Conservation (phyloP, 2,797 vertebrate genomes). For the Dendrocincla tyrannina region DNA sequence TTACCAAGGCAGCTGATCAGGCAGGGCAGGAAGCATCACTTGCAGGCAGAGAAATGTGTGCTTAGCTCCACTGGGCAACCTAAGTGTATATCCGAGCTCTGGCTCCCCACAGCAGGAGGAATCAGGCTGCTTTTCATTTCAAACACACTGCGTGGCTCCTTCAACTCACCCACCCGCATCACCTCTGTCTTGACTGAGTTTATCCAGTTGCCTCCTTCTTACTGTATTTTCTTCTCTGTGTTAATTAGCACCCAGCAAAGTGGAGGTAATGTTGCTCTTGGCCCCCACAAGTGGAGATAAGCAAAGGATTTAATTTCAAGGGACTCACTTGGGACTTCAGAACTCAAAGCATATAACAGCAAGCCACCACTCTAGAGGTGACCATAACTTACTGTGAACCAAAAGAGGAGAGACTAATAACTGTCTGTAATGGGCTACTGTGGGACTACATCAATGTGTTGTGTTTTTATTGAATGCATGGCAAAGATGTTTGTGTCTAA, state of each 20-base stretch:
- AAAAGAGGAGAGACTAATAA: background rate
- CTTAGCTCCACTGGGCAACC: background rate
- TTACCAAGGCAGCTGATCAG: background rate
- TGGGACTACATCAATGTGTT: accelerated
- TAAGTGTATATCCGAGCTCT: background rate
- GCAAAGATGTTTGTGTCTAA: background rate
- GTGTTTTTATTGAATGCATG: background rate
- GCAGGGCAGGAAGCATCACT: background rate
- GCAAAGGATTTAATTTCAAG: background rate
- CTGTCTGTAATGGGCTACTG: background rate
- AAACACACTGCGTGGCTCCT: background rate
- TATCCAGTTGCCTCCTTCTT: background rate
- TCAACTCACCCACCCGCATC: background rate
- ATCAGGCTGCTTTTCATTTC: background rate
- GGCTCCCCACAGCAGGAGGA: background rate
- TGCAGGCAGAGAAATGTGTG: background rate
- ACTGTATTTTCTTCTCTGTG: background rate
- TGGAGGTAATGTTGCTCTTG: background rate
- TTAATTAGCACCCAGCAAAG: background rate
- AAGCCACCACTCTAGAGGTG: background rate
- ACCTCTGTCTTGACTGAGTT: background rate
- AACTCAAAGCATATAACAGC: background rate
- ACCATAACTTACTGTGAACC: background rate
- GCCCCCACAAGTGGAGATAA: background rate
- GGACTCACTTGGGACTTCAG: background rate